phyloP scores from a whole-genome alignment of 1,140 invertebrate genomes.

The Plodia interpunctella region DNA sequence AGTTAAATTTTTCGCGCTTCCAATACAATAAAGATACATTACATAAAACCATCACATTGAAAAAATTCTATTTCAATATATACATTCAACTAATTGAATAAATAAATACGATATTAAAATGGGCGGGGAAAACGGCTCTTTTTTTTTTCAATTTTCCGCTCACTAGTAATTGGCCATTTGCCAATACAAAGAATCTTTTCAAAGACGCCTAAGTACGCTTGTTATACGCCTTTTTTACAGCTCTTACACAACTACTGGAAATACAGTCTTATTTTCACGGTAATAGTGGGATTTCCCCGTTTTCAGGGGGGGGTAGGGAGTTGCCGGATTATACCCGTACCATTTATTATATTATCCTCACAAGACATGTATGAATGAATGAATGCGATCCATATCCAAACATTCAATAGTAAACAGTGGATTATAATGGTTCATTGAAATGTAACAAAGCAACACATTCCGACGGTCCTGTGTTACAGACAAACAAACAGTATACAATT shows the following conservation, averaged over 20 bases:
- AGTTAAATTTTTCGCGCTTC: no score
- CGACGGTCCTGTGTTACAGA: not conserved
- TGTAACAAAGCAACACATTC: not conserved
- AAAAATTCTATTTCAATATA: no score
- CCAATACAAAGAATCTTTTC: not conserved
- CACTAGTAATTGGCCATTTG: not conserved
- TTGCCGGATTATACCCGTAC: no score
- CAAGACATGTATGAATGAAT: not conserved
- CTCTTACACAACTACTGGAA: not conserved
- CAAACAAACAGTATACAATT: not conserved
- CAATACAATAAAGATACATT: no score
- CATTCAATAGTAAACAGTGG: slow-evolving; percentile 4
- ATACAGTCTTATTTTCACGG: not conserved
- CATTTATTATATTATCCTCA: no score
- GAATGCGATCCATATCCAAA: not conserved
- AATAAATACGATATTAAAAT: no score
- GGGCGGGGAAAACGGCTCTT: no score
- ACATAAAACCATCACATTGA: no score
- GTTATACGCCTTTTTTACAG: not conserved
- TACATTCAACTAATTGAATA: no score
- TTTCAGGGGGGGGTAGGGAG: no score
- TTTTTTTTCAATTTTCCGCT: no score
- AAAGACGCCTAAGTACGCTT: not conserved
- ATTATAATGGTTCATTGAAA: not conserved
- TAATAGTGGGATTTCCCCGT: not conserved